Evolutionary conservation across 1,140 invertebrate genomes (phyloP).

Genomic region (Protaetia brevitarsis): DNA sequence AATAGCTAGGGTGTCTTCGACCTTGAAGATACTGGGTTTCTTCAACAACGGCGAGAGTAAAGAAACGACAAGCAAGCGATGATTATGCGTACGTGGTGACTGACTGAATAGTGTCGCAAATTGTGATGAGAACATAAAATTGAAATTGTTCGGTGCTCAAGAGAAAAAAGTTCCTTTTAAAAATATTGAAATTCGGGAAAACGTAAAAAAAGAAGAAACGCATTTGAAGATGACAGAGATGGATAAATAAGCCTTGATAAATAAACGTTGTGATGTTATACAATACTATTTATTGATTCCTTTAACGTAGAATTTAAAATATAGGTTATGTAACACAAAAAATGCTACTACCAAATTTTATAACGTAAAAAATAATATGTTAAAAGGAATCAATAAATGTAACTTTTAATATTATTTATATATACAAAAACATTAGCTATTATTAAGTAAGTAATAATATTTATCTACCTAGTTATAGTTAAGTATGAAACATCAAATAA

Average conservation of each 20-base stretch:
- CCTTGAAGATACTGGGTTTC: constrained; percentile 70
- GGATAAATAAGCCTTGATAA: neutral
- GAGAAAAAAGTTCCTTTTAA: constrained; percentile 4
- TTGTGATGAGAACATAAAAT: neutral
- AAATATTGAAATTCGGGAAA: too few species aligned
- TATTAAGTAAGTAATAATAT: too few species aligned
- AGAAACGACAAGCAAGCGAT: neutral
- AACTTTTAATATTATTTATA: neutral
- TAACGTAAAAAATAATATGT: neutral
- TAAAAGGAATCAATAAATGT: neutral
- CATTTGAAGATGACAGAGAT: neutral
- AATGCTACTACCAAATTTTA: neutral
- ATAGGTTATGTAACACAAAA: neutral
- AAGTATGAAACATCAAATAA: too few species aligned
- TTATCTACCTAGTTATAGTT: too few species aligned
- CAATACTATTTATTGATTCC: too few species aligned
- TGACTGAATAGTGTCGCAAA: neutral
- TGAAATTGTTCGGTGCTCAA: constrained; percentile 1
- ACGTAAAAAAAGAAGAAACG: neutral
- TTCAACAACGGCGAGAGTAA: constrained; percentile 50
- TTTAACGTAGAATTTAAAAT: neutral
- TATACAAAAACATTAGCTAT: neutral
- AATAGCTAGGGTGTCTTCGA: constrained; percentile 64
- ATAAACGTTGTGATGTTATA: neutral
- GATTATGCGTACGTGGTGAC: neutral